Base-by-base conservation (phyloP, 1,140 invertebrate genomes). In the Spodoptera litura region DNA sequence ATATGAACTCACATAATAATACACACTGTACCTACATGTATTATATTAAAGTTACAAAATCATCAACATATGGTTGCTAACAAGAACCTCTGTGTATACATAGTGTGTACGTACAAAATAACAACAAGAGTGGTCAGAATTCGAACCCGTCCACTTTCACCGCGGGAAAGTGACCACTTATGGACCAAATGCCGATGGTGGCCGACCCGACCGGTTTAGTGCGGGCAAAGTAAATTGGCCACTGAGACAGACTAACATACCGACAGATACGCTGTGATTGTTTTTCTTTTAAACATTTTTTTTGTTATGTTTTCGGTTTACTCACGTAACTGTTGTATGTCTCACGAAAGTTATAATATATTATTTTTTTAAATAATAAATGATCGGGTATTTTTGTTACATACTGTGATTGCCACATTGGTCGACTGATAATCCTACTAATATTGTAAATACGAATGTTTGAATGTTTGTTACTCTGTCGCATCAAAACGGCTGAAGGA, bases 141-240 rank as follows among this genome's bases (percentile, higher is more conserved):
- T 79, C 83, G 76, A 68, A 59, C 58, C 66, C 81, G 77, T 79
- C 59, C 81, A 93, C 91, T 94, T 94, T 94, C 92, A 87, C 91
- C 85, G 71, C 87, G 93, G 91, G 92, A 94, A 94, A 94, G 92
- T 94, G 91, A 92, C 91, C 92, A 85, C 59, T 75, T 25, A 64
- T 75, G 73, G 58, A 52, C 66, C 79, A 79, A 79, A 84, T 80
- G 81, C 61, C 70, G 13, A 49, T 53, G 52, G 74, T 56, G 35
- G 49, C 52, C 62, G 52, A 56, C 74, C 74, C 31, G 35, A 56
- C 74, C 4, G 51, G 74, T 55, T 68, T 77, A 81, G 58, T 84
- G n/a, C 8, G 25, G 13, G 13, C 27, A 9, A 12, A 64, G 31
- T 76, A 70, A 27, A 88, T 81, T 86, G 88, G 81, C 71, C 15